Conservation (phyloP, 1,140 invertebrate genomes). For the Argopecten irradians region DNA sequence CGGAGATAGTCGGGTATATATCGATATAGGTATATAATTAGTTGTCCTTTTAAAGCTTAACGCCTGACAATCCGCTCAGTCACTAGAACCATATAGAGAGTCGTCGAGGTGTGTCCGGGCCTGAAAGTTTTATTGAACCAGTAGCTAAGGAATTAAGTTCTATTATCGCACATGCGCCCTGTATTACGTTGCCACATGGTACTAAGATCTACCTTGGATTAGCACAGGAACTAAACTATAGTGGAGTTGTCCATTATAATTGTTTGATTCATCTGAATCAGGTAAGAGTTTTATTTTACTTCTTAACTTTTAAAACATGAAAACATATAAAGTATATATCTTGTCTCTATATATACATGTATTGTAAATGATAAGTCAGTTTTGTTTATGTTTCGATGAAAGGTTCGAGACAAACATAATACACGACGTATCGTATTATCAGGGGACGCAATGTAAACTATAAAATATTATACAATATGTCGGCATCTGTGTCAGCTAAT, state of each 20-base stretch:
- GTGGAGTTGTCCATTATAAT: background rate
- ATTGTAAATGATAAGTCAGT: too few species aligned
- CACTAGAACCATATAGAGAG: background rate
- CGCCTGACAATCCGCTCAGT: background rate
- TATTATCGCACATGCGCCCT: background rate
- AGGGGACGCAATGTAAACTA: too few species aligned
- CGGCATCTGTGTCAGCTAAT: too few species aligned
- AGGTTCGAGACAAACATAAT: background rate
- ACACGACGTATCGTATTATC: background rate
- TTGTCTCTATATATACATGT: too few species aligned
- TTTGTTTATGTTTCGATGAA: background rate
- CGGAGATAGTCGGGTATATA: background rate
- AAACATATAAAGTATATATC: too few species aligned
- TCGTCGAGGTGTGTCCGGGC: background rate
- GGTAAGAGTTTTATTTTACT: background rate
- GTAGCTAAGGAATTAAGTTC: background rate
- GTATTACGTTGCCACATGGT: background rate
- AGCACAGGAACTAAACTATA: background rate
- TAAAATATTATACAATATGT: too few species aligned
- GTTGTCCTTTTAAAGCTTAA: background rate
- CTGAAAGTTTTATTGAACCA: background rate
- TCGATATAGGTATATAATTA: background rate
- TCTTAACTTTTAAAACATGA: too few species aligned
- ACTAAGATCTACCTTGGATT: background rate
- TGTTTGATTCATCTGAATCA: background rate